These are phyloP conservation scores for Aquatica leii DNA, from an alignment of 2,888 invertebrate genomes.

Conservation along the genomic window DNA sequence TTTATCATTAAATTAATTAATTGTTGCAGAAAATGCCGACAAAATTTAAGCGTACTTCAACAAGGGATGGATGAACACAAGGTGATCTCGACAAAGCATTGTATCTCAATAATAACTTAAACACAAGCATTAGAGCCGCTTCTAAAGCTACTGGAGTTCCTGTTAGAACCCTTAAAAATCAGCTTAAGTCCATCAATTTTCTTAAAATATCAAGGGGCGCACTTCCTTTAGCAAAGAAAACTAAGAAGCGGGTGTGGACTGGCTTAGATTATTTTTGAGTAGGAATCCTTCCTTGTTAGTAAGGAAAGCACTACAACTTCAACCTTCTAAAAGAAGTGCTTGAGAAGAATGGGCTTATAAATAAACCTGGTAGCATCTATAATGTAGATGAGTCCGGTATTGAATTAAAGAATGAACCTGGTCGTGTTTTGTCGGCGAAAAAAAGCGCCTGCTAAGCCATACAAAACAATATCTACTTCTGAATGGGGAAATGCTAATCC, in stretches of 20 bases:
- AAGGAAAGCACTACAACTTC: slow-evolving; percentile 32
- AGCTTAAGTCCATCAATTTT: background rate
- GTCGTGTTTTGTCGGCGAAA: slow-evolving; percentile 37
- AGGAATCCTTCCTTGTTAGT: background rate
- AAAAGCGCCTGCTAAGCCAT: slow-evolving; percentile 23
- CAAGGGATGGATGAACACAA: slow-evolving; percentile 1
- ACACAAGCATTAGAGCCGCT: background rate
- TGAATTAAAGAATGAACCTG: slow-evolving; percentile 41
- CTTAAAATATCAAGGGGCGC: background rate
- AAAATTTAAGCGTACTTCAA: slow-evolving; percentile 1
- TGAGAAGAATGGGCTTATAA: slow-evolving; percentile 39
- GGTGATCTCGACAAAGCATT: background rate
- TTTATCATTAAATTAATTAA: background rate
- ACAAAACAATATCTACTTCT: slow-evolving; percentile 2
- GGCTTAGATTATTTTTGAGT: background rate
- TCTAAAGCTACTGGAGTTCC: background rate
- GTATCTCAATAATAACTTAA: background rate
- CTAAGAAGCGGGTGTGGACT: background rate
- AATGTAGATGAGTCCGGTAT: slow-evolving; percentile 43
- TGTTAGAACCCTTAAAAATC: background rate
- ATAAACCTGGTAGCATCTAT: slow-evolving; percentile 42
- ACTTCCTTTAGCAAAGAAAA: background rate
- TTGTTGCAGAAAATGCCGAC: slow-evolving; percentile 2
- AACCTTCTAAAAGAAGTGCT: slow-evolving; percentile 31
- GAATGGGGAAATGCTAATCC: background rate